Conservation (phyloP, 2,888 invertebrate genomes). For the Pachydiplax longipennis region DNA sequence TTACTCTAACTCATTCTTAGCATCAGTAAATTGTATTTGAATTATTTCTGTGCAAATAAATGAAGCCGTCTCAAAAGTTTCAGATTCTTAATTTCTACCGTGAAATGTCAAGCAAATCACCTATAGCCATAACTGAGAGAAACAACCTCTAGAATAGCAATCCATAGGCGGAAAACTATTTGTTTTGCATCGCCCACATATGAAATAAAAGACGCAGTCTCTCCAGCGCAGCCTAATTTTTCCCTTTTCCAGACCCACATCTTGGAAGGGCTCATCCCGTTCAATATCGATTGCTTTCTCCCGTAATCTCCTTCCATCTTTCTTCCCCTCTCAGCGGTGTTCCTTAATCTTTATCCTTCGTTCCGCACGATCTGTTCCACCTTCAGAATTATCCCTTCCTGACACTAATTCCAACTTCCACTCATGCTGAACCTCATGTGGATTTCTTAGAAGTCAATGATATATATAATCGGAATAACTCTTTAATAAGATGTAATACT, state of each 20-base stretch:
- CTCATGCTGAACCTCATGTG: no score
- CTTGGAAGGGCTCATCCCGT: neutral
- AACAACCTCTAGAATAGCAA: neutral
- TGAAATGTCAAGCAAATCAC: no score
- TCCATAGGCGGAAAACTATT: neutral
- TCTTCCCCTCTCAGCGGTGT: no score
- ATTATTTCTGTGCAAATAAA: no score
- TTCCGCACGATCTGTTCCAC: neutral
- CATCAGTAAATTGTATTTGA: no score
- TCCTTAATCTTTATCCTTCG: neutral
- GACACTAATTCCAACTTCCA: neutral
- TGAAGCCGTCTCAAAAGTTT: no score
- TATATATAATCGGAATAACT: no score
- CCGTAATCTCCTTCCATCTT: neutral
- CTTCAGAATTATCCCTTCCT: neutral
- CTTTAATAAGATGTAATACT: no score
- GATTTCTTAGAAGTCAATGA: no score
- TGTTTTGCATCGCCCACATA: neutral
- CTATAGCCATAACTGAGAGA: neutral
- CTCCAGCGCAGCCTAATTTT: neutral
- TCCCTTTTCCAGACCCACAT: neutral
- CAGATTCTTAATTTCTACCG: no score
- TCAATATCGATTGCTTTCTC: neutral
- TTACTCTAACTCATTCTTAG: no score
- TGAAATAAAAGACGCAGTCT: no score